A percentile compares a stretch with the other conserved stretches of the same genome.
Evolutionary conservation across 2,113 vertebrate species (phyloP).

Genomic region (Saguinus midas): DNA sequence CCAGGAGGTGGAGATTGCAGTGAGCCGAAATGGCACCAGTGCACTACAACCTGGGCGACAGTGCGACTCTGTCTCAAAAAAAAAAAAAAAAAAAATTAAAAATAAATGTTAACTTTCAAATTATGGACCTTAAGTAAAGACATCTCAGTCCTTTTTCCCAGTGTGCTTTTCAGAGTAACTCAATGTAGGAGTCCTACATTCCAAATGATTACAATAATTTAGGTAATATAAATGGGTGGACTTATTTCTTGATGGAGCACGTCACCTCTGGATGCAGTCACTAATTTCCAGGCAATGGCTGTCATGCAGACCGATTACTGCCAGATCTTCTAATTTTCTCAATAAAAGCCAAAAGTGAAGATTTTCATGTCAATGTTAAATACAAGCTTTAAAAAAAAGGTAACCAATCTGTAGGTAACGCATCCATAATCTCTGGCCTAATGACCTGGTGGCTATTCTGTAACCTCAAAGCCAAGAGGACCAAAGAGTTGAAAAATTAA

Average conservation of each 20-base stretch:
- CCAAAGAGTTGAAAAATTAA: neutral
- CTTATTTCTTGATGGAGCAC: neutral
- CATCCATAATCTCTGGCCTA: neutral
- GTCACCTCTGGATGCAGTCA: neutral
- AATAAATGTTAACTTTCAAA: slow-evolving; percentile 7
- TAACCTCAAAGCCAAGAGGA: neutral
- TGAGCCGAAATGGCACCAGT: too few species aligned
- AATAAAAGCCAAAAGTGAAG: neutral
- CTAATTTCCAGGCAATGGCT: neutral
- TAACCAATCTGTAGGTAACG: neutral
- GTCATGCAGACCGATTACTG: neutral
- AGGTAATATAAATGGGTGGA: neutral
- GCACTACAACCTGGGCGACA: too few species aligned
- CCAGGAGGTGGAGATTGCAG: too few species aligned
- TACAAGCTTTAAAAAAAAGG: neutral
- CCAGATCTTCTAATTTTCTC: neutral
- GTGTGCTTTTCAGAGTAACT: neutral
- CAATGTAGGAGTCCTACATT: neutral
- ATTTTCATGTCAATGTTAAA: neutral
- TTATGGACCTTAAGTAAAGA: neutral
- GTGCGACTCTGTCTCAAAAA: too few species aligned
- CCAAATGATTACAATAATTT: neutral
- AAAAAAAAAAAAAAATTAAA: neutral
- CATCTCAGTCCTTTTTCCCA: neutral
- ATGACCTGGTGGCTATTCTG: neutral